phyloP scores from a whole-genome alignment of 2,113 vertebrate genomes.

The Cavia aperea region DNA sequence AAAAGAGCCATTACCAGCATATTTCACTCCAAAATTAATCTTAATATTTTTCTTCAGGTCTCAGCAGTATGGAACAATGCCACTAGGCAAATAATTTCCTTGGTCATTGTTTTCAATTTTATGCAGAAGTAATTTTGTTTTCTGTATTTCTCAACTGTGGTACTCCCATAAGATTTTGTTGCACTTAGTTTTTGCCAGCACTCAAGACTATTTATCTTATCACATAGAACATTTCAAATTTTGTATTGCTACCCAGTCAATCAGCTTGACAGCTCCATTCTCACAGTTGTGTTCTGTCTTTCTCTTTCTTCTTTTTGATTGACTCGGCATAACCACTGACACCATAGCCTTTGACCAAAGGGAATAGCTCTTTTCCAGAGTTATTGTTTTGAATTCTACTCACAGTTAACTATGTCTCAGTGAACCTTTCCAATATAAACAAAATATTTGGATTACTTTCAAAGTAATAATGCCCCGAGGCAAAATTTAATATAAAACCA shows the following conservation, averaged over 20 bases:
- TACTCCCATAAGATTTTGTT: slow-evolving; percentile 4
- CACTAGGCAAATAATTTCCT: slow-evolving; percentile 31
- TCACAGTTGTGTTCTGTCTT: neutral
- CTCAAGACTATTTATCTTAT: slow-evolving; percentile 41
- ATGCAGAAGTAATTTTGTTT: neutral
- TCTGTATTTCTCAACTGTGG: slow-evolving; percentile 18
- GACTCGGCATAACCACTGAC: slow-evolving; percentile 38
- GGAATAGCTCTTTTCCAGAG: slow-evolving; percentile 52
- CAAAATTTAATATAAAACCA: slow-evolving; percentile 67
- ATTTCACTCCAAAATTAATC: slow-evolving; percentile 2
- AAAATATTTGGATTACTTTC: slow-evolving; percentile 71
- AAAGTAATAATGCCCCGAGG: slow-evolving; percentile 67
- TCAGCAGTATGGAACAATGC: neutral
- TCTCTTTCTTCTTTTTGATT: slow-evolving; percentile 53
- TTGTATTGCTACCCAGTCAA: slow-evolving; percentile 41
- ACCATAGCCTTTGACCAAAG: slow-evolving; percentile 63
- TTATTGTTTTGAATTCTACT: slow-evolving; percentile 71
- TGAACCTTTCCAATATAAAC: slow-evolving; percentile 69
- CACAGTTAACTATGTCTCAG: slow-evolving; percentile 63
- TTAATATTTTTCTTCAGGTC: neutral
- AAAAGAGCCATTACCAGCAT: neutral
- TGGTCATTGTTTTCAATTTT: slow-evolving; percentile 46
- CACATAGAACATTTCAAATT: slow-evolving; percentile 43
- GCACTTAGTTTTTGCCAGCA: neutral
- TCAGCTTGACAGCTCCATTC: slow-evolving; percentile 50